A percentile compares a stretch with the other conserved stretches of the same genome.
Conservation (phyloP, 2,113 vertebrate genomes). For the Eonycteris spelaea region DNA sequence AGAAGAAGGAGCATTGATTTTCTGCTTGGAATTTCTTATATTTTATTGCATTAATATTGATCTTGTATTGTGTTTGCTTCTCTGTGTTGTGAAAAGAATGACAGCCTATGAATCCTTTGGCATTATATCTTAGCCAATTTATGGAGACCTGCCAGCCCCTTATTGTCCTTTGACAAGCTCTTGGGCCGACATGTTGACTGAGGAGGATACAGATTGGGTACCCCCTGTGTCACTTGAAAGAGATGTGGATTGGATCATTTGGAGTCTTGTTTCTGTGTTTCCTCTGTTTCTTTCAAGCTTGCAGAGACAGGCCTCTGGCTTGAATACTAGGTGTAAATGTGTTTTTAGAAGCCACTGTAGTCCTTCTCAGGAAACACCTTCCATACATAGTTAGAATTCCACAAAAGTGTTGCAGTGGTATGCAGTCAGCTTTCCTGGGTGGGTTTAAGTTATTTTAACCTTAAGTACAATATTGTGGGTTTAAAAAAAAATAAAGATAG, state of each 20-base stretch:
- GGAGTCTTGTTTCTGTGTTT: not conserved
- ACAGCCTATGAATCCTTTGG: not conserved
- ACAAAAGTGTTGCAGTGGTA: not conserved
- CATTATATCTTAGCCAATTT: not conserved
- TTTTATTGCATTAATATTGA: not conserved
- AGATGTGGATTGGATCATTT: not conserved
- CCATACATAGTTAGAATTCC: not conserved
- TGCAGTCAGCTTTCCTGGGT: not conserved
- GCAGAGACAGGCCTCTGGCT: not conserved
- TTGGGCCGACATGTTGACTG: not conserved
- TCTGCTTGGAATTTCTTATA: not conserved
- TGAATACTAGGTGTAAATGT: not conserved
- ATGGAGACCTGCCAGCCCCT: not conserved
- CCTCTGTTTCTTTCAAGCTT: not conserved
- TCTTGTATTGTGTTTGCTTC: not conserved
- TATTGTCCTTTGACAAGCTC: not conserved
- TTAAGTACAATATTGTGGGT: not conserved
- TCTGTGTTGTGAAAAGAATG: not conserved
- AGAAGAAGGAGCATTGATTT: not conserved
- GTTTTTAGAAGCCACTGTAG: not conserved
- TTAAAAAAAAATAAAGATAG: not conserved
- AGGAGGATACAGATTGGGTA: not conserved
- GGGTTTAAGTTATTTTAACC: slow-evolving; percentile 16
- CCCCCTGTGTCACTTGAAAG: not conserved
- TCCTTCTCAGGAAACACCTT: not conserved